Evolutionary conservation across 1,140 invertebrate species (phyloP), one percentile per base, ranked within the genome.

Genomic region (Drosophila ficusphila): DNA sequence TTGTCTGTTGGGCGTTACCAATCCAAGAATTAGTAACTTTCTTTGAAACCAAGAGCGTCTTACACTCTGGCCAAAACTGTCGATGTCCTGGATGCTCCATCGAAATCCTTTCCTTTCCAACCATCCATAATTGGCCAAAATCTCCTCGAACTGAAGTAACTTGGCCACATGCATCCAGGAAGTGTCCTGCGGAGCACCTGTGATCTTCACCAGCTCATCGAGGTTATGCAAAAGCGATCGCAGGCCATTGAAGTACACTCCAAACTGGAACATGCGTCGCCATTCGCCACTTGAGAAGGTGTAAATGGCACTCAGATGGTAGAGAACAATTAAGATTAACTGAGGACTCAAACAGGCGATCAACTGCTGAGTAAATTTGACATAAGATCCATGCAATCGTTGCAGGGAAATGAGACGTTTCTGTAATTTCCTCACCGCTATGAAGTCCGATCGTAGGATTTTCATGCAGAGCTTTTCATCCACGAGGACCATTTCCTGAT

Each of bases 291-390:
- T 62, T 2, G 76, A 79, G 1, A 79, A 27, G 0, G 76, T 67
- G 49, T 53, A 79, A 19, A 79, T 69, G 41, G 73, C 53, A 12
- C 39, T 79, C 4, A 79, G 46, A 41, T 69, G 69, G 41, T 79
- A 79, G 27, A 79, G 48, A 1, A 79, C 47, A 7, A 79, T 70
- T 2, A 79, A 39, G 0, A 75, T 6, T 11, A 79, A 12, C 36
- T 79, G 76, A 1, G 76, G 69, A 1, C 76, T 52, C 61, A 79
- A 16, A 14, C 61, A 79, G 12, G 29, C 14, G 18, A 79, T 48
- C 7, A 75, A n/a, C 9, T 75, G 25, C 14, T 58, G 70, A 5
- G 76, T 75, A 6, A 79, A 41, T 11, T 49, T 27, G 0, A 39
- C 62, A 36, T 79, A 79, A 2, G 62, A 48, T 9, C 52, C 16